Evolutionary conservation across 2,113 vertebrate species (phyloP).

Genomic region (Amblyopsis rosae): DNA sequence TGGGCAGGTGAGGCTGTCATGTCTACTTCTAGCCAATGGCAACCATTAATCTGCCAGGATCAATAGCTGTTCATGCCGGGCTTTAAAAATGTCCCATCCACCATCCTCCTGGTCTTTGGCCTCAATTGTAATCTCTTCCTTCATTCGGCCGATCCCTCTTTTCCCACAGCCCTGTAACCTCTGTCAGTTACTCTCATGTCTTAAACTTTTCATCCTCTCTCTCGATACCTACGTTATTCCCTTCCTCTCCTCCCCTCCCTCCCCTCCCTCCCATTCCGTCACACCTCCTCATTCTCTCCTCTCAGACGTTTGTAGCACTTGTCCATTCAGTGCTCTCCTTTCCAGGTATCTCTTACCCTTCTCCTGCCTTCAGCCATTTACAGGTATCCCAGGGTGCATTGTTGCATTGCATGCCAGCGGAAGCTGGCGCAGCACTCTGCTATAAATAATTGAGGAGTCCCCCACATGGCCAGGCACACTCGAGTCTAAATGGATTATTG

Average conservation of each 20-base stretch:
- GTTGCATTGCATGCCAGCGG: constrained; percentile 63
- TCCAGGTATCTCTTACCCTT: constrained; percentile 23
- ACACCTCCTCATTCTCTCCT: background rate
- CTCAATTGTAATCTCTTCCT: constrained; percentile 55
- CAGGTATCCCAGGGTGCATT: constrained; percentile 65
- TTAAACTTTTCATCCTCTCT: background rate
- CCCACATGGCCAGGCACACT: constrained; percentile 66
- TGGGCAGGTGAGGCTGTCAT: constrained; percentile 28
- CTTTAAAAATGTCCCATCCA: constrained; percentile 62
- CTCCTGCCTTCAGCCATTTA: constrained; percentile 46
- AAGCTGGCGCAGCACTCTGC: constrained; percentile 71
- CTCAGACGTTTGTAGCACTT: background rate
- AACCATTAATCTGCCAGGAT: constrained; percentile 62
- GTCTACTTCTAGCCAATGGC: constrained; percentile 58
- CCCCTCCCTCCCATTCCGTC: background rate
- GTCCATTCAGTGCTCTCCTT: background rate
- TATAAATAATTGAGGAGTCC: constrained; percentile 77
- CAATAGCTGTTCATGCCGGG: constrained; percentile 66
- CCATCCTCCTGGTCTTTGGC: constrained; percentile 42
- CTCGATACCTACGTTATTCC: background rate
- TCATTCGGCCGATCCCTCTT: constrained; percentile 30
- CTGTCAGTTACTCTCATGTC: background rate
- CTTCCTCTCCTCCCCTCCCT: background rate
- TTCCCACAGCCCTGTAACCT: constrained; percentile 45
- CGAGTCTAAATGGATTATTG: constrained; percentile 77